Percentiles rank a stretch among this genome's conserved stretches.
Conservation (phyloP, 2,113 vertebrate species). For the Tonatia bakeri region DNA sequence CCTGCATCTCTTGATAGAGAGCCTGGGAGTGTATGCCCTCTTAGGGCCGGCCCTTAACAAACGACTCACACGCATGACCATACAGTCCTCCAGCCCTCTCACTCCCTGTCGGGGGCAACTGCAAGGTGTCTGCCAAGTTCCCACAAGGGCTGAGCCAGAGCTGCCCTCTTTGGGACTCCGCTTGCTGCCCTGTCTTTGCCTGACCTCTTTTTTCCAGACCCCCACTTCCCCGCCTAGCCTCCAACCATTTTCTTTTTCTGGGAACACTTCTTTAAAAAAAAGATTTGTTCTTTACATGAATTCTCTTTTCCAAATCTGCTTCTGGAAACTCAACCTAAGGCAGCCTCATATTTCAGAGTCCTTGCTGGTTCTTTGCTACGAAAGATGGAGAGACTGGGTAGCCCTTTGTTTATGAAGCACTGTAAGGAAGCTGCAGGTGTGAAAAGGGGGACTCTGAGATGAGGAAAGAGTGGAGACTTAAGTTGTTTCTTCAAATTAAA, state of each 20-base stretch:
- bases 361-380: not conserved
- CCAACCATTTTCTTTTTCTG: not conserved
- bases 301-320: conserved; percentile 21
- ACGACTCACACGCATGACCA: not conserved
- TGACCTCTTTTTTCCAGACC: not conserved
- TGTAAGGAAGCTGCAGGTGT: not conserved
- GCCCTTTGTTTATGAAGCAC: not conserved
- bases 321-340: not conserved
- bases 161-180: not conserved
- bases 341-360: not conserved
- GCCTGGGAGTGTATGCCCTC: not conserved
- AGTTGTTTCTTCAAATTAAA: not conserved
- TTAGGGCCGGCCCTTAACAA: not conserved
- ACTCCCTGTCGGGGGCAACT: not conserved
- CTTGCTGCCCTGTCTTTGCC: not conserved
- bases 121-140: not conserved
- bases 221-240: not conserved
- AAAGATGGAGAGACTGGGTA: not conserved
- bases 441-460: not conserved
- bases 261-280: not conserved
- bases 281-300: not conserved
- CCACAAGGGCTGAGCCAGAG: not conserved
- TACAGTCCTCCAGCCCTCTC: not conserved
- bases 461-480: not conserved
- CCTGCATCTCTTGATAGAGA: conserved; percentile 20